These are phyloP conservation scores for Helicoverpa assulta DNA, from an alignment of 2,888 invertebrate genomes.

Conservation along the genomic window DNA sequence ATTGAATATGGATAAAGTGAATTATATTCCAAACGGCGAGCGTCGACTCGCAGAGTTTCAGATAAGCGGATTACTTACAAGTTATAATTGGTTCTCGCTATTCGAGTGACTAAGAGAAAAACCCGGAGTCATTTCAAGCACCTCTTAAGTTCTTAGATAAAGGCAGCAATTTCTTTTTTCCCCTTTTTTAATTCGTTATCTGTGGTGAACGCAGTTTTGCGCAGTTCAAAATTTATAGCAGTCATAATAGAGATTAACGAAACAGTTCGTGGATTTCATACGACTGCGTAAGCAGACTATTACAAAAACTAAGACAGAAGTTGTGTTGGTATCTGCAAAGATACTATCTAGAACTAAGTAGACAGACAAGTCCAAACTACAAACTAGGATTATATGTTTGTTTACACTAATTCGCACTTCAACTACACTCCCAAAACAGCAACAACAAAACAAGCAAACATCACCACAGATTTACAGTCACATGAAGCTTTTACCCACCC, in stretches of 20 bases:
- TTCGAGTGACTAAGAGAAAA: conserved; percentile 83
- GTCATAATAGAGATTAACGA: conserved; percentile 44
- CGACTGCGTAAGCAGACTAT: background rate
- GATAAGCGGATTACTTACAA: conserved; percentile 89
- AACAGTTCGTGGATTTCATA: conserved; percentile 38
- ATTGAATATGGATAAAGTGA: conserved; percentile 90
- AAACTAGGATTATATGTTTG: too few species aligned
- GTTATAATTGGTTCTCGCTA: conserved; percentile 88
- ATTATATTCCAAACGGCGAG: conserved; percentile 86
- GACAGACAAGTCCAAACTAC: too few species aligned
- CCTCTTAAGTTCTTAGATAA: conserved; percentile 76
- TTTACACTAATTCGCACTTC: too few species aligned
- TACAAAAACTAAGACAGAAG: background rate
- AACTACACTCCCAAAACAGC: background rate
- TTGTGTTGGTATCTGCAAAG: background rate
- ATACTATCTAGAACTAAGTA: background rate
- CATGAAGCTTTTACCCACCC: conserved; percentile 9
- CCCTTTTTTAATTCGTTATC: conserved; percentile 56
- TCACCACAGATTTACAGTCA: background rate
- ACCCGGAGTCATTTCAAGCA: conserved; percentile 76
- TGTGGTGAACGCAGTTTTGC: conserved; percentile 46
- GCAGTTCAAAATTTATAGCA: conserved; percentile 44
- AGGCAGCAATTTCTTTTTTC: conserved; percentile 71
- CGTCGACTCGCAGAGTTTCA: conserved; percentile 82
- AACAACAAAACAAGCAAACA: background rate